Evolutionary conservation across 1,140 invertebrate genomes (phyloP), one percentile per base, ranked within the genome.

Genomic region (Eumaeus atala): DNA sequence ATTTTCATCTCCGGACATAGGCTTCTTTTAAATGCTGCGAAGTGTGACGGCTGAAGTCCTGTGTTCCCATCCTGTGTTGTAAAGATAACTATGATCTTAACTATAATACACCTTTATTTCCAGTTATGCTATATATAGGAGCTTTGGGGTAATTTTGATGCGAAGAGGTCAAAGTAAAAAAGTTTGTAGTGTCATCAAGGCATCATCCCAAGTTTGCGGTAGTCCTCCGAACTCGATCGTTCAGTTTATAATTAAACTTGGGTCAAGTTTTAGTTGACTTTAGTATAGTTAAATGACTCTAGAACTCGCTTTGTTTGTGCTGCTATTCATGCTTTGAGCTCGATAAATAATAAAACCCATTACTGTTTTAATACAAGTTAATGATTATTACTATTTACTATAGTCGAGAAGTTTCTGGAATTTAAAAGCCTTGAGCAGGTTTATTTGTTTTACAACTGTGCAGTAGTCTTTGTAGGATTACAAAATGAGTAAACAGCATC

Each of bases 241-340:
- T 59, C 61, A 59, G 61, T 58, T 66, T 66, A 66, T 69, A 66
- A 68, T 68, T 68, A 68, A 69, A 67, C 47, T 60, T 59, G 33
- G 58, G 58, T 63, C 61, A 66, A 62, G 55, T 65, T 58, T 50
- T 59, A 66, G 66, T 58, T 60, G 59, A 65, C 63, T 61, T 61
- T 40, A 37, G 47, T 49, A 38, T 59, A 62, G 66, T 64, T 66
- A 48, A 51, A 60, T 58, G 51, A 54, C 54, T 58, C 38, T 33
- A 21, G 48, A 47, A 48, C 48, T 40, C 57, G 54, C 42, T 56
- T 58, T 48, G 57, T 61, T 60, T 48, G 53, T 44, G 44, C 49
- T 44, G 49, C 52, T 33, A 18, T 40, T 12, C 35, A 34, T 50
- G 55, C 55, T 57, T 57, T 57, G 55, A 51, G 49, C 12, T 51